Evolutionary conservation across 2,113 vertebrate genomes (phyloP), one percentile per base, ranked within the genome.

Genomic region (Rissa tridactyla): DNA sequence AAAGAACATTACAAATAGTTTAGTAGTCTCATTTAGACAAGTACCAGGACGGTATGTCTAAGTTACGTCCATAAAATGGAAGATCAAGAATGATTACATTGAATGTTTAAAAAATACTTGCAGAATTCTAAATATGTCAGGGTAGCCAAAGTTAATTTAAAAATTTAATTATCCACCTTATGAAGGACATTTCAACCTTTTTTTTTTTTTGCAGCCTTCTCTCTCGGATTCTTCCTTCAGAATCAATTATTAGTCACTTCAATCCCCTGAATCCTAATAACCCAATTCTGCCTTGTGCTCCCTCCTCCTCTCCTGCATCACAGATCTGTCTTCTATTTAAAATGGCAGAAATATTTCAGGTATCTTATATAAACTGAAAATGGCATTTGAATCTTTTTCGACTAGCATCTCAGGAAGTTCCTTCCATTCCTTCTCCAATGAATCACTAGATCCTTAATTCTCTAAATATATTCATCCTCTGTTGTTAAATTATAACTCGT

Each of bases 111-210:
- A 85, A 91, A 84, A 87, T 36, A 68, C 52, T 90, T 40, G 61
- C 55, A 76, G 77, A 77, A 90, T 88, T 94, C 93, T 84, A 91
- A 95, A 23, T 70, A 72, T 60, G 73, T 78, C 88, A 87, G 58
- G 15, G 49, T 80, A 81, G 65, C 34, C 60, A 94, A 88, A 82
- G 69, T 84, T 88, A 96, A 93, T 96, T 91, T 95, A 73, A 46
- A 96, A 96, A 95, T 86, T 25, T 78, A 96, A 93, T 88, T 90
- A 93, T 81, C 90, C 83, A 9, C 57, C 49, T 66, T 68, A 88
- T 19, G 79, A 97, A 97, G 91, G 96, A 93, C 89, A 94, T 86
- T 40, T 82, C 90, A 96, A 91, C 62, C 73, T 75, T 77, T 64
- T 30, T 76, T 65, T 47, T 72, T 38, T 38, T 18, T 20, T 22